Conservation (phyloP, 2,797 vertebrate genomes). For the Cygnus olor region DNA sequence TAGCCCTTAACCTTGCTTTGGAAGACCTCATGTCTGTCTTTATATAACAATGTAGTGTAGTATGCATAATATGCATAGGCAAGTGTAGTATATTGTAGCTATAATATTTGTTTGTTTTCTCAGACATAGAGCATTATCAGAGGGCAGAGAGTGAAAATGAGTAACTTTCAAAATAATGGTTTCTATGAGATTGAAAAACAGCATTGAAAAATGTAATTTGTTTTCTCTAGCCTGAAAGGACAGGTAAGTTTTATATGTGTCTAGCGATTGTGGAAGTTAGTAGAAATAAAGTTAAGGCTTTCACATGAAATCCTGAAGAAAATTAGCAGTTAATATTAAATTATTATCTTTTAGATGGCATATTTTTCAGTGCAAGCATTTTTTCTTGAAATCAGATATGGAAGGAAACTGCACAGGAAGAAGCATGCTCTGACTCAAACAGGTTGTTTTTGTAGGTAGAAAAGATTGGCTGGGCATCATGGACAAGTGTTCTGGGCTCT, state of each 20-base stretch:
- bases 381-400: not conserved
- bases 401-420: not conserved
- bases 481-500: slow-evolving; percentile 94
- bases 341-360: not conserved
- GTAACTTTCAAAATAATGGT: not conserved
- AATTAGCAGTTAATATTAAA: not conserved
- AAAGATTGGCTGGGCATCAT: slow-evolving; percentile 95
- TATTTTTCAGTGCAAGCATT: not conserved
- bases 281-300: not conserved
- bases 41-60: not conserved
- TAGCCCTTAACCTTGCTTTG: not conserved
- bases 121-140: not conserved
- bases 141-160: not conserved
- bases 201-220: not conserved
- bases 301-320: not conserved
- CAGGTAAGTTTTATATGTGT: not conserved
- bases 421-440: slow-evolving; percentile 34
- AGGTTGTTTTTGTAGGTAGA: slow-evolving; percentile 86
- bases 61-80: not conserved
- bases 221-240: not conserved
- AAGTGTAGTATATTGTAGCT: not conserved
- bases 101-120: not conserved
- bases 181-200: not conserved
- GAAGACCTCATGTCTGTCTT: not conserved
- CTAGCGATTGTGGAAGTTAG: not conserved